Evolutionary conservation across 2,888 invertebrate genomes (phyloP), one percentile per base, ranked within the genome.

Genomic region (Vesta saturnalis): DNA sequence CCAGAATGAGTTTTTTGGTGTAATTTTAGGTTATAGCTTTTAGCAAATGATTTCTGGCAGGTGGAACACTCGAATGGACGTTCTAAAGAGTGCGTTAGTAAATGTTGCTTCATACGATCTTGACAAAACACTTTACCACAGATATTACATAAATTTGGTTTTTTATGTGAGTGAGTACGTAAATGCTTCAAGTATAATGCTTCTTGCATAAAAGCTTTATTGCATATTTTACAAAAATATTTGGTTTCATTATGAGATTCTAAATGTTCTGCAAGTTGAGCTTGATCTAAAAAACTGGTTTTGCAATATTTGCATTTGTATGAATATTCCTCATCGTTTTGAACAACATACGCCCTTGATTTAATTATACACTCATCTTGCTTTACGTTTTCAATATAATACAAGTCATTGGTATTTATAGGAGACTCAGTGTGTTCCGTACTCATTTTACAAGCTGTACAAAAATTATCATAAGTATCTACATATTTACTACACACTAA

Each of bases 81-180:
- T 57, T 74, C 74, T 0, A 70, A 66, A 12, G 73, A 73, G 67
- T 79, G 79, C 0, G 77, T 78, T 46, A 75, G 56, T 67, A 78
- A 71, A 64, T 79, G 77, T 57, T 76, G 74, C 62, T 76, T 73
- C 72, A 78, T 71, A 23, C 74, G 72, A 68, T 75, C 73, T 58
- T 72, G 65, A 57, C 70, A 73, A 69, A 76, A 78, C 3, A 74
- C 73, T 67, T 79, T 78, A 0, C 78, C 78, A 52, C 78, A 78
- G 5, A 77, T 67, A 47, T 73, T 78, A 55, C 79, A 79, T 16
- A 77, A 68, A 65, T 74, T 75, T 16, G 70, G 72, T 64, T 76
- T 78, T 49, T 63, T 47, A 35, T 72, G 66, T n/a, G 74, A 64
- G 63, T 77, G 77, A 1, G 74, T 73, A 14, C 68, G 62, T 19